These are phyloP conservation scores for Heliocidaris tuberculata DNA, from an alignment of 35 echinoderm and acorn worm species.

Conservation along the genomic window DNA sequence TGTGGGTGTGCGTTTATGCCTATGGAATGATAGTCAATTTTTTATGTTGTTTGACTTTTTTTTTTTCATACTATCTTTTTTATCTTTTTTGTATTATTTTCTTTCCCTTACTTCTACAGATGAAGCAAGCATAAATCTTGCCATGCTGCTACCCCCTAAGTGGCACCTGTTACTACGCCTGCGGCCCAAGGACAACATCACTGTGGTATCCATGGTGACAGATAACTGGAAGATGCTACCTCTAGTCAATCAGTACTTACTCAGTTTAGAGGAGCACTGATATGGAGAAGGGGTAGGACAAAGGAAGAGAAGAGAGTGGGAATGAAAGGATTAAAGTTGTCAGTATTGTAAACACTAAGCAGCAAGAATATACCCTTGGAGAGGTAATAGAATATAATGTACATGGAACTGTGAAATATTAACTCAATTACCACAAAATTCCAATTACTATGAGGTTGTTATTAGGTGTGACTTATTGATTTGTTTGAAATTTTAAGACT, in stretches of 20 bases:
- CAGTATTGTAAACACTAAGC: too few species aligned
- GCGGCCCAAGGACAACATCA: conserved; percentile 47
- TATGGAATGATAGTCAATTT: too few species aligned
- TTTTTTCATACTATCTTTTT: neutral
- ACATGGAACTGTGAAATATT: too few species aligned
- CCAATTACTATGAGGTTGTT: too few species aligned
- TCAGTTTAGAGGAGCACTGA: conserved; percentile 42
- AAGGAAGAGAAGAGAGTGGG: too few species aligned
- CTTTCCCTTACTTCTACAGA: neutral
- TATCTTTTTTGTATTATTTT: neutral
- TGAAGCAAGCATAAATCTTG: conserved; percentile 41
- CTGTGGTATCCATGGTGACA: conserved; percentile 79
- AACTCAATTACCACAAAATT: too few species aligned
- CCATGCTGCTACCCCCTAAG: conserved; percentile 76
- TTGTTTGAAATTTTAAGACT: too few species aligned
- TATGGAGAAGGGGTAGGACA: neutral
- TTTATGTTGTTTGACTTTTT: neutral
- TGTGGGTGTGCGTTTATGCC: too few species aligned
- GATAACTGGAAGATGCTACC: conserved; percentile 92
- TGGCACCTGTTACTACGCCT: conserved; percentile 83
- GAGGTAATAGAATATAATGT: too few species aligned
- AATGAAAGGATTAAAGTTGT: too few species aligned
- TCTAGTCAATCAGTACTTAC: conserved; percentile 73
- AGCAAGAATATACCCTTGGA: too few species aligned
- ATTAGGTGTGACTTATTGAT: too few species aligned